Base-by-base conservation (phyloP, 2,113 vertebrate species). In the Tautogolabrus adspersus region DNA sequence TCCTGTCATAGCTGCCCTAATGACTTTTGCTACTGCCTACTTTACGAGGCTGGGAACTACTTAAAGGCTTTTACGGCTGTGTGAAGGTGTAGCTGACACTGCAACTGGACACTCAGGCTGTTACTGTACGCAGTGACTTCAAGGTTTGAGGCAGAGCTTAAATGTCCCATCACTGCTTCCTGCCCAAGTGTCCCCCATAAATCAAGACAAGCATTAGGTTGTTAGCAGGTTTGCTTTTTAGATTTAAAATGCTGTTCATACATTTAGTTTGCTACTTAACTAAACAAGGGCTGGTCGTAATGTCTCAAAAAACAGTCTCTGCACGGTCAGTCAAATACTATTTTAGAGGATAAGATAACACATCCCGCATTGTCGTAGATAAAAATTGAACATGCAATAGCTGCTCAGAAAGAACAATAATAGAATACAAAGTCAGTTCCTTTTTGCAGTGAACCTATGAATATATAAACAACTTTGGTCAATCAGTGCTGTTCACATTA, bases 31-130 rank as follows among this genome's bases (percentile, higher is more conserved):
- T 77, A 77, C 78, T 82, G 69, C 65, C 55, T 67, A 59, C 87
- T 93, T 93, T 90, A 89, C 54, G 52, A 88, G 82, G 74, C 91
- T 85, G 86, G 84, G 87, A 93, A 92, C 85, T 72, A 85, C 72
- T 37, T 76, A 87, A 79, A 78, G 15, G 11, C 74, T 92, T 52
- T 80, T 69, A 86, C 64, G 68, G 70, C 65, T 42, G 66, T 87
- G 69, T 89, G 66, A 51, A 83, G 79, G 83, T 60, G 72, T 75
- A 52, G 51, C 70, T 71, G 82, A 85, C 78, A 74, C 61, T 22
- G 72, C 51, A 66, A 66, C 63, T 1, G 52, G 82, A 89, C 84
- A 67, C 78, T 81, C 23, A 60, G 55, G 76, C 69, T 76, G 81
- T 69, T 74, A 77, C 22, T 66, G 77, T 80, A 55, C 59, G 13